Base-by-base conservation (phyloP, 2,888 invertebrate species). In the Catonia carolina region DNA sequence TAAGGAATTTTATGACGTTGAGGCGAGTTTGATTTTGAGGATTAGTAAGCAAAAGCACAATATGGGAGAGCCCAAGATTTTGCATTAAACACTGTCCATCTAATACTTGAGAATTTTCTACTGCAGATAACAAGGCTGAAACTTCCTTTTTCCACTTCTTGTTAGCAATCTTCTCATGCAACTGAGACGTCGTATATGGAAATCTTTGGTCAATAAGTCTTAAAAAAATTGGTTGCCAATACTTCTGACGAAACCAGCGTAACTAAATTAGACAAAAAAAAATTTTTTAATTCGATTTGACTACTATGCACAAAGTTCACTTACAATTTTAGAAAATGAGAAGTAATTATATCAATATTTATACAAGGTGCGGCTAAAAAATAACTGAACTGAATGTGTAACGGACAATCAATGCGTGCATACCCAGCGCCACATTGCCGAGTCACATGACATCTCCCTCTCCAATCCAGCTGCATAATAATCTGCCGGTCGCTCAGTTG, bases 21-120 rank as follows among this genome's bases (percentile, higher is more conserved):
- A 17, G 18, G 18, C 45, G 45, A 20, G 15, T 27, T 18, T 8
- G 8, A 22, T 17, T 22, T 6, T 27, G 4, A 4, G 27, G 27
- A 6, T 27, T 8, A 27, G 27, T 27, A 6, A 27, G 27, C 27
- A 27, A 27, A 4, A 45, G 45, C 8, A 45, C 27, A 14, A 45
- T 18, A 8, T 27, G 45, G 7, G 45, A 45, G 22, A 45, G 45
- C 1, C 45, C 45, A 22, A 45, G 27, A 20, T 45, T 45, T 22
- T 45, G 45, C 27, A 45, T n/a, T 14, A 45, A 27, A 20, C 45
- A 45, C 7, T 23, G 45, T 45, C 45, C 45, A 20, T 45, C 45
- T 14, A 27, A 14, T 10, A 22, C 14, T 22, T 45, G 45, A 27
- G 45, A 22, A 8, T 22, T 22, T 45, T 45, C 45, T 8, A 45